phyloP scores from a whole-genome alignment of 2,797 vertebrate species.

The Lophotriccus pileatus region DNA sequence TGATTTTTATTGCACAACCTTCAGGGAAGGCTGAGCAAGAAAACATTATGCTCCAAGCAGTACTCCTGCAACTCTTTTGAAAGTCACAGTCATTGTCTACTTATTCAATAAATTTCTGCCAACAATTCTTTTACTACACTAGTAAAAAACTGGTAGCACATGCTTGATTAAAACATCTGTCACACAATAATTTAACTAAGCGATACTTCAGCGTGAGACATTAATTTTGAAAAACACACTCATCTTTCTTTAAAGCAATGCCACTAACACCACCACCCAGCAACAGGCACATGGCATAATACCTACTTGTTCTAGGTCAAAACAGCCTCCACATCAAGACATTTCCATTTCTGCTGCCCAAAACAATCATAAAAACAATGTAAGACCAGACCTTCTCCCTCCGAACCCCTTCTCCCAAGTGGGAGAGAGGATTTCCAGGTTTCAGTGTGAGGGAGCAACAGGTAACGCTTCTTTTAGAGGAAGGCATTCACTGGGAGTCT shows the following conservation, averaged over 20 bases:
- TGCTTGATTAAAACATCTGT: background rate
- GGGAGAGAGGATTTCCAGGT: background rate
- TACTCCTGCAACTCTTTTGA: background rate
- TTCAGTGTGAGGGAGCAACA: background rate
- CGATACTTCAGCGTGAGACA: background rate
- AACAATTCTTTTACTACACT: background rate
- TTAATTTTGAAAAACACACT: background rate
- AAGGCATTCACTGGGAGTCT: background rate
- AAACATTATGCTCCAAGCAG: background rate
- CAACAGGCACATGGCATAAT: background rate
- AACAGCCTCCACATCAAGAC: background rate
- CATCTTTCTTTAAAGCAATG: background rate
- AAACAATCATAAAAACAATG: background rate
- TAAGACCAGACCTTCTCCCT: background rate
- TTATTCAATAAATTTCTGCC: background rate
- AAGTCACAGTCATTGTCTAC: background rate
- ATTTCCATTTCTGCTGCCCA: background rate
- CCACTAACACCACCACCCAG: background rate
- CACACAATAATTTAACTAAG: background rate
- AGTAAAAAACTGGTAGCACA: background rate
- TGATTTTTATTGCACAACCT: background rate
- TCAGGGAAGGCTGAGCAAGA: background rate
- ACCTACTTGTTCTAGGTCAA: background rate
- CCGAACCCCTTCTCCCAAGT: accelerated
- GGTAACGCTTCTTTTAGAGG: background rate